phyloP scores from a whole-genome alignment of 2,113 vertebrate species.

The Acinonyx jubatus region DNA sequence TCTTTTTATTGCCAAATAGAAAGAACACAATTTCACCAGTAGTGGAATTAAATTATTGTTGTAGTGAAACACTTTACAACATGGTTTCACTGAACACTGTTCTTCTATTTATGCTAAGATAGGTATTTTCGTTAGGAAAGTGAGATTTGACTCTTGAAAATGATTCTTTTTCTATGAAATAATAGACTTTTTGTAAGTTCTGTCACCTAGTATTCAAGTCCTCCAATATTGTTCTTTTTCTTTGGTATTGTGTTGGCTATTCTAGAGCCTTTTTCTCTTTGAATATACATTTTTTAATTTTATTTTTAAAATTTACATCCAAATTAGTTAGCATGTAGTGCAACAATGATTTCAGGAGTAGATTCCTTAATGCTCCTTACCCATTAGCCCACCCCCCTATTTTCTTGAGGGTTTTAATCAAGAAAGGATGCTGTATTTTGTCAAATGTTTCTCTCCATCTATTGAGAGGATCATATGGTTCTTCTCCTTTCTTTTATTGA shows the following conservation, averaged over 20 bases:
- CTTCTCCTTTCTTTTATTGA: too few species aligned
- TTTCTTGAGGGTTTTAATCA: too few species aligned
- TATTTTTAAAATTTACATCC: too few species aligned
- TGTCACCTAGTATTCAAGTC: not conserved
- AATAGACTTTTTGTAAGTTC: not conserved
- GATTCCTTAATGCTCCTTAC: too few species aligned
- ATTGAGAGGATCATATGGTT: too few species aligned
- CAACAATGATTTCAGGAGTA: too few species aligned
- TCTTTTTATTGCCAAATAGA: not conserved
- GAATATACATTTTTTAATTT: not conserved
- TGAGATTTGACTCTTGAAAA: not conserved
- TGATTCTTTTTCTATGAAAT: not conserved
- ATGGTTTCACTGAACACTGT: not conserved
- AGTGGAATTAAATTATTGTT: not conserved
- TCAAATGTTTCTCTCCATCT: too few species aligned
- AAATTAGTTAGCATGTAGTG: too few species aligned
- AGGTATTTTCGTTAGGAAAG: constrained; percentile 6
- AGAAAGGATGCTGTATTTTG: too few species aligned
- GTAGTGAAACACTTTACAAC: not conserved
- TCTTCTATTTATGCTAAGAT: not conserved
- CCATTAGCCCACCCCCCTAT: too few species aligned
- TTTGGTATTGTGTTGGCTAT: not conserved
- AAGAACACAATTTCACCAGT: not conserved
- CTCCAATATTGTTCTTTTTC: not conserved
- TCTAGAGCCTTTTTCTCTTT: not conserved